Evolutionary conservation across 2,113 vertebrate genomes (phyloP).

Genomic region (Pogona vitticeps): DNA sequence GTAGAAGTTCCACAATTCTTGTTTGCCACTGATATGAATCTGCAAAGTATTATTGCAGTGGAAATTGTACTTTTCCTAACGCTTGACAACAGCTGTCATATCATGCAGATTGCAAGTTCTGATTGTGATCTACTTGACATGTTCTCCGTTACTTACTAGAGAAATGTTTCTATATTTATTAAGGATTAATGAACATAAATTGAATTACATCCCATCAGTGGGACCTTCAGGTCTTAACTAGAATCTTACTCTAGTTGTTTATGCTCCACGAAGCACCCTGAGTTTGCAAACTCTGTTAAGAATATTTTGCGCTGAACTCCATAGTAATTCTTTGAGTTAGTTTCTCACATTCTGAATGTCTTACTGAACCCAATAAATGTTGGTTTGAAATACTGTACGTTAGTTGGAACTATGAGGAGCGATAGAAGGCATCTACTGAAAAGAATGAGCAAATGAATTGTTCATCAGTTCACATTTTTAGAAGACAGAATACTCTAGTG

Average conservation of each 20-base stretch:
- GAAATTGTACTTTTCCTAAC: background rate
- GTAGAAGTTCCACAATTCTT: background rate
- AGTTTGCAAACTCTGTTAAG: background rate
- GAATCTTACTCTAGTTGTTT: background rate
- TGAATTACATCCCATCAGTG: background rate
- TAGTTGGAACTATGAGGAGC: background rate
- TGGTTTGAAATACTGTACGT: background rate
- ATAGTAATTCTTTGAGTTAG: background rate
- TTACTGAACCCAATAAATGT: background rate
- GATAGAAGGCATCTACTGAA: background rate
- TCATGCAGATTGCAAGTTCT: background rate
- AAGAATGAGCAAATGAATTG: background rate
- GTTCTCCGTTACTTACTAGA: too few relatives aligned
- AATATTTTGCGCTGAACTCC: background rate
- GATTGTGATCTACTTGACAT: background rate
- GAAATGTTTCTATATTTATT: background rate
- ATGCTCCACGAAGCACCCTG: background rate
- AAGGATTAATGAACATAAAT: background rate
- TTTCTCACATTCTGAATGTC: background rate
- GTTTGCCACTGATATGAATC: background rate
- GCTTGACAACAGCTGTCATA: constrained; percentile 10
- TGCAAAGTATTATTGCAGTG: background rate
- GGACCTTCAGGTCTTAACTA: background rate
- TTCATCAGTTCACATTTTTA: background rate
- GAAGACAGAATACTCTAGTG: background rate